Base-by-base conservation (phyloP, 2,797 vertebrate genomes). In the Karalla daura region DNA sequence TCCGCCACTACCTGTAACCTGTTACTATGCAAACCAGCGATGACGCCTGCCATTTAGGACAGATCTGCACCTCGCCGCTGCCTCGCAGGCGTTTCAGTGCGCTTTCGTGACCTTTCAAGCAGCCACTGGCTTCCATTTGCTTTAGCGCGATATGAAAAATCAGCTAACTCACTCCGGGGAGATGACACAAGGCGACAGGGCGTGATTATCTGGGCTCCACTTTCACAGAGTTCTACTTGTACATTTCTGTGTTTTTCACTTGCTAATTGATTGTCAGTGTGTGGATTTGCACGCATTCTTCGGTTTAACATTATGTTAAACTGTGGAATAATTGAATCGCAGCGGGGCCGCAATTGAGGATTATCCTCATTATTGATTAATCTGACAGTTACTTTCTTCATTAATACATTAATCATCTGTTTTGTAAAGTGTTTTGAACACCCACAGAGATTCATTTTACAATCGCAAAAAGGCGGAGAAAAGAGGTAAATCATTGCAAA, bases 1-100 rank as follows among this genome's bases (percentile, higher is more conserved):
- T 54, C 65, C 44, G 56, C 65, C 40, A 54, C 51, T 70, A 74
- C 52, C 51, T 49, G 47, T 54, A 62, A 71, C 44, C 63, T 70
- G 71, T 66, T 58, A 74, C 44, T 28, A 17, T 51, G 50, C 36
- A 58, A 12, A 25, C n/a, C 35, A 30, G 25, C 63, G 24, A 71
- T 55, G 55, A 44, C 21, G 35, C 36, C 54, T 28, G 27, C 33
- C 47, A 54, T 60, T 76, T 59, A 21, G 14, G 50, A 52, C 0
- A 8, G 43, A 37, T 51, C 37, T 36, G 23, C 12, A 53, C 11
- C 2, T 5, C 35, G 23, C 8, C 46, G 10, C 20, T 39, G 5
- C 15, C 43, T 70, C 52, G n/a, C 21, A 5, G 2, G 24, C 9
- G 56, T 52, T 25, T 20, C 10, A n/a, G 25, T 12, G 7, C 21